phyloP scores from a whole-genome alignment of 2,888 invertebrate genomes.

The Dexiosoma caninum region DNA sequence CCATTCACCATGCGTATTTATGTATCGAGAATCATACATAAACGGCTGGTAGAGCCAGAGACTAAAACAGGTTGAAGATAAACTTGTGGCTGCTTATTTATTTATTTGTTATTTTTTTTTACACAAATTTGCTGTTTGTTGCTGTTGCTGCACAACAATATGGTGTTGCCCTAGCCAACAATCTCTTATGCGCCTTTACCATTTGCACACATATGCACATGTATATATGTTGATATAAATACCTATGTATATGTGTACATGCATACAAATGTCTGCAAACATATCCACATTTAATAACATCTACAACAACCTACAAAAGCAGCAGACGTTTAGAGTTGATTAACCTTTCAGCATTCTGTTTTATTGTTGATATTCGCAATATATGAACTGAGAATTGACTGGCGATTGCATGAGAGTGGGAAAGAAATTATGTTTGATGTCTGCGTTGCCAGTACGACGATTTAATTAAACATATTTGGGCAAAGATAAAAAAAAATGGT shows the following conservation, averaged over 20 bases:
- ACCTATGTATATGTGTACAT: neutral
- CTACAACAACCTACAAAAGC: conserved; percentile 56
- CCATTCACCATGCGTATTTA: neutral
- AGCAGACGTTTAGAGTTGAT: conserved; percentile 71
- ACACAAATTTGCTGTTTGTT: conserved; percentile 23
- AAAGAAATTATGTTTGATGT: conserved; percentile 8
- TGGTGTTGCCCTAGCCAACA: conserved; percentile 55
- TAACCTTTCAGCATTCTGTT: conserved; percentile 75
- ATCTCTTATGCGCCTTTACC: conserved; percentile 12
- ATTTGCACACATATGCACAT: neutral
- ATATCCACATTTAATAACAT: conserved; percentile 14
- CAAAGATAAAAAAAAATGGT: no score
- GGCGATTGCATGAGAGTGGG: conserved; percentile 1
- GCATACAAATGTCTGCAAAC: neutral
- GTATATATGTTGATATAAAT: neutral
- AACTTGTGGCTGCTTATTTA: conserved; percentile 15
- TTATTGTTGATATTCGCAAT: conserved; percentile 62
- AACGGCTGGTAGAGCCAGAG: conserved; percentile 24
- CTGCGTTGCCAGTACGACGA: neutral
- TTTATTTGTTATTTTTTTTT: neutral
- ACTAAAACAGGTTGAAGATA: conserved; percentile 60
- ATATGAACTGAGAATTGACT: conserved; percentile 15
- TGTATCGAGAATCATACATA: neutral
- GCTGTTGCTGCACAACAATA: conserved; percentile 46
- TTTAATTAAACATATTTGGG: neutral